These are phyloP conservation scores for Echinometra lucunter DNA, from an alignment of 53 echinoderm and acorn worm genomes.

Conservation along the genomic window DNA sequence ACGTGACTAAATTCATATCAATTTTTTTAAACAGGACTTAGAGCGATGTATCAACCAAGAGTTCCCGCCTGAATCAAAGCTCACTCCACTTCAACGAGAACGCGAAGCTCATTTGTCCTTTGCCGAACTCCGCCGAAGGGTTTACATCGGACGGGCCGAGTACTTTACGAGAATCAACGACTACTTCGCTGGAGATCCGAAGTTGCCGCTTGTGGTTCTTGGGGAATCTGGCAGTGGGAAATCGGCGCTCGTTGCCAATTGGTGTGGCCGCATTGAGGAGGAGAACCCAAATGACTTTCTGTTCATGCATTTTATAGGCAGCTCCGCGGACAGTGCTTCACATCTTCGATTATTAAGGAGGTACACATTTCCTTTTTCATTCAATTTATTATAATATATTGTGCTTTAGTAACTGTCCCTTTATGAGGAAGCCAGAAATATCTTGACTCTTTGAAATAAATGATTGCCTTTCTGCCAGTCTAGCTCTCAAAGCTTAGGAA, in stretches of 20 bases:
- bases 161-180: constrained; percentile 74
- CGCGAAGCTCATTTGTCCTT: constrained; percentile 77
- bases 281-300: constrained; percentile 71
- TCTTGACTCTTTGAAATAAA: too few species aligned
- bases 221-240: constrained; percentile 78
- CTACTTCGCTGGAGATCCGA: constrained; percentile 55
- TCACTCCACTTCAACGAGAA: constrained; percentile 73
- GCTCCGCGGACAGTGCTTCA: constrained; percentile 78
- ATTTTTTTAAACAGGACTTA: constrained; percentile 63
- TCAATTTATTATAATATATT: neutral
- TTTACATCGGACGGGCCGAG: constrained; percentile 78
- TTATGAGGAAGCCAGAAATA: too few species aligned
- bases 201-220: constrained; percentile 69
- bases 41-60: constrained; percentile 72
- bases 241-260: constrained; percentile 78
- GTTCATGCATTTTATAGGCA: constrained; percentile 82
- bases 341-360: constrained; percentile 73
- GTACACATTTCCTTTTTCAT: constrained; percentile 10
- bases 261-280: constrained; percentile 78
- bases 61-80: constrained; percentile 75
- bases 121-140: constrained; percentile 75
- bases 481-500: too few species aligned
- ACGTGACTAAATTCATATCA: too few species aligned
- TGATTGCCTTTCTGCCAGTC: too few species aligned
- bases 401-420: too few species aligned